Base-by-base conservation (phyloP, 2,113 vertebrate genomes). In the Scortum barcoo region DNA sequence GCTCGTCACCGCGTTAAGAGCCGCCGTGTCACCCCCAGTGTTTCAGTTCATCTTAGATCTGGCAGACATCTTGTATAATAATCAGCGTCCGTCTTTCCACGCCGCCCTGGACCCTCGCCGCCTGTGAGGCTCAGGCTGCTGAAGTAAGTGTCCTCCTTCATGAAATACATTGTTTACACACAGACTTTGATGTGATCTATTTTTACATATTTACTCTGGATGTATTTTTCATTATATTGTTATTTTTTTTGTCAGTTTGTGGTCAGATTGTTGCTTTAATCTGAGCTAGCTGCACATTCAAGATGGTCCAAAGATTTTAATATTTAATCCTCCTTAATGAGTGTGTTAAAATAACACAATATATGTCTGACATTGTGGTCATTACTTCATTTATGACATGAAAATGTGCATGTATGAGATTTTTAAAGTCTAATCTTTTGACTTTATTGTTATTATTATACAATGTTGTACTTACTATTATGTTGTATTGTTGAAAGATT, bases 21-120 rank as follows among this genome's bases (percentile, higher is more conserved):
- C 56, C 1, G 22, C 61, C 58, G 16, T 2, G 53, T 67, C 77
- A 61, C 22, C 28, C 42, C 44, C 66, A 54, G 12, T 7, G 6
- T 54, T 36, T 61, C 36, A 61, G 38, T 19, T 62, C 17, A 20
- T 4, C 48, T n/a, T 42, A 53, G 5, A 53, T 42, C 13, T 24
- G 48, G 24, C 66, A 70, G 70, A 50, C 48, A 51, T 57, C 48
- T 56, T 1, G 12, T 65, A 12, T 50, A 24, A 72, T 51, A 80
- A 65, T 72, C 66, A 71, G 10, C 19, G 6, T 51, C 61, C 53
- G 20, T 72, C 67, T 72, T 58, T 72, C 46, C 7, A n/a, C n/a
- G 38, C 57, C 7, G 20, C 7, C 11, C 38, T 30, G 38, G 51
- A 42, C 22, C 0, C 6, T 30, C 48, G 36, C 9, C 3, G 33